Conservation (phyloP, 2,113 vertebrate species). For the Vombatus ursinus region DNA sequence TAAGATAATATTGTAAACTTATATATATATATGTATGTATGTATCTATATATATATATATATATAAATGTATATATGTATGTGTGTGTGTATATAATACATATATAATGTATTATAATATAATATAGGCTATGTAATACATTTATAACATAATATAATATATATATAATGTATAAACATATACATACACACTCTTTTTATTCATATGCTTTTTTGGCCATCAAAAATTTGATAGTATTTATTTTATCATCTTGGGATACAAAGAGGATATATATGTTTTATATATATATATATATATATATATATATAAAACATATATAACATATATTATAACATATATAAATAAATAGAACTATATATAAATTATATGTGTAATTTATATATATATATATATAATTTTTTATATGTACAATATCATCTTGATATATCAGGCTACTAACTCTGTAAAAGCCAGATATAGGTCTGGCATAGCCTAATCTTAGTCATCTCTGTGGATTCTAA, state of each 20-base stretch:
- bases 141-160: no score
- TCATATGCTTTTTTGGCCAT: neutral
- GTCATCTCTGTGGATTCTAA: neutral
- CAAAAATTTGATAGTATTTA: neutral
- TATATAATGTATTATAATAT: no score
- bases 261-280: neutral
- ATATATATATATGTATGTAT: neutral
- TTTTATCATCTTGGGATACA: neutral
- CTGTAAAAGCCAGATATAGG: neutral
- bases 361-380: neutral
- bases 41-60: neutral
- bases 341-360: neutral
- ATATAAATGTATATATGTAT: no score
- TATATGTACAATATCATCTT: neutral
- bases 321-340: neutral
- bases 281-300: neutral
- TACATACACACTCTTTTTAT: neutral
- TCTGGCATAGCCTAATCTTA: neutral
- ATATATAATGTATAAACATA: neutral
- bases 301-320: neutral
- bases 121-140: no score
- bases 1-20: neutral
- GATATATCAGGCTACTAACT: neutral
- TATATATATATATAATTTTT: neutral
- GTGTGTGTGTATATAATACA: no score